Percentiles rank a stretch among this genome's conserved stretches.
phyloP scores from a whole-genome alignment of 2,888 invertebrate genomes.

The Neoscelio sp. region DNA sequence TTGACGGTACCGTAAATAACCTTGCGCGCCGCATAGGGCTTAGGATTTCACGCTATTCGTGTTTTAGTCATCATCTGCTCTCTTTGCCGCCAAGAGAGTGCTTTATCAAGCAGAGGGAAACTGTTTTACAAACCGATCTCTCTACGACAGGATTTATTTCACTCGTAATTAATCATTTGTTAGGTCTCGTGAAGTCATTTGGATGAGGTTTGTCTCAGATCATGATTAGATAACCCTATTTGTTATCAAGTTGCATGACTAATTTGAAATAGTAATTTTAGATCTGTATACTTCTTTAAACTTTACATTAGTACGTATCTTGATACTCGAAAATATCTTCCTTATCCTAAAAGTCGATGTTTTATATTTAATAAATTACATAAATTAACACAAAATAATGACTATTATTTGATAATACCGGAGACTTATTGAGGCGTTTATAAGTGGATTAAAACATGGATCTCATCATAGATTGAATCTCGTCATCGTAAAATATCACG shows the following conservation, averaged over 20 bases:
- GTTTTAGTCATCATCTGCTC: conserved; percentile 62
- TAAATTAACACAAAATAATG: too few species aligned
- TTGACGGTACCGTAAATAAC: conserved; percentile 73
- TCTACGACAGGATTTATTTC: conserved; percentile 60
- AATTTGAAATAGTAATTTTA: conserved; percentile 53
- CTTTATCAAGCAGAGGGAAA: conserved; percentile 64
- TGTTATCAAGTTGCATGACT: conserved; percentile 55
- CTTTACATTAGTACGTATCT: too few species aligned
- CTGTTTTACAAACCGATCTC: conserved; percentile 65
- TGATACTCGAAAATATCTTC: too few species aligned
- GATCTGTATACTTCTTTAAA: conserved; percentile 5
- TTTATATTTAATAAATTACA: too few species aligned
- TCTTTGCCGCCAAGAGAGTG: conserved; percentile 60
- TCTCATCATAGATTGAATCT: too few species aligned
- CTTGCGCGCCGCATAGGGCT: conserved; percentile 52
- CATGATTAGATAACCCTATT: conserved; percentile 57
- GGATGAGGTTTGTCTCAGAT: conserved; percentile 50
- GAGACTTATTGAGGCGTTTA: too few species aligned
- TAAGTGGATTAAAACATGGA: too few species aligned
- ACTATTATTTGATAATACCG: too few species aligned
- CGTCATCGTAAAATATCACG: too few species aligned
- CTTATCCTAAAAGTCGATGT: too few species aligned
- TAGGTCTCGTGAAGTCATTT: conserved; percentile 51
- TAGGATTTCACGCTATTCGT: conserved; percentile 65
- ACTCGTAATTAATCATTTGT: conserved; percentile 63